Evolutionary conservation across 2,113 vertebrate genomes (phyloP).

Genomic region (Telmatochromis brachygnathus): DNA sequence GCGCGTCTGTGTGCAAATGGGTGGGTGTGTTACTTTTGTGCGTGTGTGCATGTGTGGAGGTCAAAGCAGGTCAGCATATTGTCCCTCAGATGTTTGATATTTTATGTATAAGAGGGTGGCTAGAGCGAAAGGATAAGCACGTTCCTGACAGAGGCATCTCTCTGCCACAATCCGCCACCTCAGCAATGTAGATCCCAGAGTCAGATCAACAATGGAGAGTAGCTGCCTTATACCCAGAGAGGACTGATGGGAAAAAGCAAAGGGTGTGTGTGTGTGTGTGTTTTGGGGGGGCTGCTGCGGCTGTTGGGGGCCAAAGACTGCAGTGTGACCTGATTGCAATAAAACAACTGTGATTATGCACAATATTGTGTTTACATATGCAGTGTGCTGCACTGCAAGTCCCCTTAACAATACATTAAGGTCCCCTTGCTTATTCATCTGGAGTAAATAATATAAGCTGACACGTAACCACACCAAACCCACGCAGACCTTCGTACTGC

Average conservation of each 20-base stretch:
- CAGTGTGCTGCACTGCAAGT: not conserved
- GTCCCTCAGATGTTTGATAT: constrained; percentile 98
- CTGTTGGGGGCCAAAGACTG: not conserved
- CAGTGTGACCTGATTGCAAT: not conserved
- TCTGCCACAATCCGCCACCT: constrained; percentile 75
- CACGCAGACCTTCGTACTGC: constrained; percentile 20
- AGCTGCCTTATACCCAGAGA: constrained; percentile 30
- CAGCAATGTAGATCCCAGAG: constrained; percentile 63
- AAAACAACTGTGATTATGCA: not conserved
- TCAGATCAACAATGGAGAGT: constrained; percentile 59
- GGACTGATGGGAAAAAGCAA: constrained; percentile 29
- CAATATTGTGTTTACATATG: constrained; percentile 14
- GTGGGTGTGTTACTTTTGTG: constrained; percentile 43
- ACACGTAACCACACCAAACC: not conserved
- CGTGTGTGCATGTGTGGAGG: constrained; percentile 80
- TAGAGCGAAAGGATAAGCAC: constrained; percentile 84
- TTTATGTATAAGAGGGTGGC: constrained; percentile 86
- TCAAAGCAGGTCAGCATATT: constrained; percentile 95
- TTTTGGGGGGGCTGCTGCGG: not conserved
- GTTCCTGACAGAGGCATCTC: constrained; percentile 83
- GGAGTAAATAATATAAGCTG: not conserved
- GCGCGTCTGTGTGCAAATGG: not conserved
- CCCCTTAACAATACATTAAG: not conserved
- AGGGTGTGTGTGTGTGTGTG: not conserved
- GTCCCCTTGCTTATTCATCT: not conserved